These are phyloP conservation scores for Saimiri boliviensis DNA, from an alignment of 2,113 vertebrate genomes.

Conservation along the genomic window DNA sequence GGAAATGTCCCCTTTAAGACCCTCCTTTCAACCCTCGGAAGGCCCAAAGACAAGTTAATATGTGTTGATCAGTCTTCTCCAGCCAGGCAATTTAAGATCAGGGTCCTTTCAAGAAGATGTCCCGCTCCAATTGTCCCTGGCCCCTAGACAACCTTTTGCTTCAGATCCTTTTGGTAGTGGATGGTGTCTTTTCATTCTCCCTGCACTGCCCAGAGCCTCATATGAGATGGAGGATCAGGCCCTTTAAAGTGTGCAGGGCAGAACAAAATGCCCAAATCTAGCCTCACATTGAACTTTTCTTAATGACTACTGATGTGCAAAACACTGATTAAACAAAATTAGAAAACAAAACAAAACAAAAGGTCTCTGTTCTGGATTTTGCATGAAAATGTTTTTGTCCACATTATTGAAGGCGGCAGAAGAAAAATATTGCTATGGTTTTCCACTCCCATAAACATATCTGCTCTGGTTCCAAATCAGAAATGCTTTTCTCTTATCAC, in stretches of 20 bases:
- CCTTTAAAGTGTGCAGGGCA: not conserved
- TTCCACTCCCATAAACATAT: not conserved
- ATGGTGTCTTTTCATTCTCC: not conserved
- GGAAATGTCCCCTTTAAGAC: not conserved
- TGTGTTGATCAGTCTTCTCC: not conserved
- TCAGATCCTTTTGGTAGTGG: not conserved
- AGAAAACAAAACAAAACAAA: not conserved
- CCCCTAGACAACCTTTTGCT: not conserved
- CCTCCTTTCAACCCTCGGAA: not conserved
- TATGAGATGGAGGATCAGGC: not conserved
- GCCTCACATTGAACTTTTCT: not conserved
- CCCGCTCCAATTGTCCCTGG: not conserved
- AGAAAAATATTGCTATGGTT: not conserved
- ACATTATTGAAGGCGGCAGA: not conserved
- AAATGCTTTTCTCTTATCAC: slow-evolving; percentile 13
- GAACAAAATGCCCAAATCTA: not conserved
- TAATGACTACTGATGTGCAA: not conserved
- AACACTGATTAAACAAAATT: not conserved
- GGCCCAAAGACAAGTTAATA: not conserved
- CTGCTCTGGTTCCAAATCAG: not conserved
- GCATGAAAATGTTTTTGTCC: not conserved
- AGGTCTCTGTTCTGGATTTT: not conserved
- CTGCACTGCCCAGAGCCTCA: not conserved
- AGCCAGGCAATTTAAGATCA: not conserved
- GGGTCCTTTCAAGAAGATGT: not conserved